phyloP scores from a whole-genome alignment of 1,140 invertebrate genomes.

The Batillaria attramentaria region DNA sequence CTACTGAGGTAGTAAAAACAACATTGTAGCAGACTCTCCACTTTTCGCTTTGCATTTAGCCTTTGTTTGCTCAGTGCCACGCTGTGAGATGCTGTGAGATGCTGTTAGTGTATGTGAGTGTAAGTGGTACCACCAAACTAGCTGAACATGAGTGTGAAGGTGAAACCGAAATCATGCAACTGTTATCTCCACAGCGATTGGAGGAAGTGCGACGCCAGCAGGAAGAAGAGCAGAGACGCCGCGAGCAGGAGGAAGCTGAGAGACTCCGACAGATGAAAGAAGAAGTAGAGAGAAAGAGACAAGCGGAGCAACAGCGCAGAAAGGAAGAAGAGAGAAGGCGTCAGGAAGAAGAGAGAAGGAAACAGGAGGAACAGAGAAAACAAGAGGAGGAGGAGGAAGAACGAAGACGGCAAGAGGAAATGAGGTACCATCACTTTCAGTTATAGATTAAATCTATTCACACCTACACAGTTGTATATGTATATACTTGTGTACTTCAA shows the following conservation, averaged over 20 bases:
- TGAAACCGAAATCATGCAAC: not conserved
- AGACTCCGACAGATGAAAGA: not conserved
- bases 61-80: too few relatives aligned
- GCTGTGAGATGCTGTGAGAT: too few relatives aligned
- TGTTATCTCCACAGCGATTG: conserved; percentile 13
- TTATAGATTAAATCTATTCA: too few relatives aligned
- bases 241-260: conserved; percentile 9
- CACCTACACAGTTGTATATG: too few relatives aligned
- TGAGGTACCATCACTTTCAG: not conserved
- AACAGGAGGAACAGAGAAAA: conserved; percentile 31
- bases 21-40: too few relatives aligned
- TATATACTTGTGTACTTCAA: too few relatives aligned
- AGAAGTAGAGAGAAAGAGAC: conserved; percentile 35
- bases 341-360: conserved; percentile 43
- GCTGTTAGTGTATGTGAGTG: not conserved
- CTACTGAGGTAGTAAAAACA: too few relatives aligned
- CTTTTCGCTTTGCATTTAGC: too few relatives aligned
- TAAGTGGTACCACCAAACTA: not conserved
- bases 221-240: conserved; percentile 28
- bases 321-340: conserved; percentile 44
- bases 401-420: conserved; percentile 33
- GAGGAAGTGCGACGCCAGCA: conserved; percentile 17
- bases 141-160: not conserved
- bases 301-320: conserved; percentile 40
- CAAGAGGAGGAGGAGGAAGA: conserved; percentile 41